phyloP scores from a whole-genome alignment of 2,797 vertebrate genomes.

The Bufotes viridis region DNA sequence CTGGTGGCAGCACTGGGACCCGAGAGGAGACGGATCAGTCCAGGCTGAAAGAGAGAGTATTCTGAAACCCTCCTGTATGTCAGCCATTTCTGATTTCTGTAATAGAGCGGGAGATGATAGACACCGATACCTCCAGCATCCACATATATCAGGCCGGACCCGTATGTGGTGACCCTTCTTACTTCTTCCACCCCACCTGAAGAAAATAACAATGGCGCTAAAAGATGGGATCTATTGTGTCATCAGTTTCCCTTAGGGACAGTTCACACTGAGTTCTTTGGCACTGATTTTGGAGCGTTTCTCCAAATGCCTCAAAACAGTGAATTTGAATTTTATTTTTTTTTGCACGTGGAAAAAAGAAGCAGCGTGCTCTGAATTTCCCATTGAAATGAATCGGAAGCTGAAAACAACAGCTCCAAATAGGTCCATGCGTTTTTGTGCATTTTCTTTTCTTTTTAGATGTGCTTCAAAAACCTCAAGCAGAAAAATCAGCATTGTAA shows the following conservation, averaged over 20 bases:
- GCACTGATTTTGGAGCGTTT: too few species aligned
- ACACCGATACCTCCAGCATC: not conserved
- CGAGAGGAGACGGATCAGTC: not conserved
- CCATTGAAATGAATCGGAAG: too few species aligned
- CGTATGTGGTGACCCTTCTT: not conserved
- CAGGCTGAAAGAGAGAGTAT: not conserved
- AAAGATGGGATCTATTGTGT: not conserved
- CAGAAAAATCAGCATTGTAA: too few species aligned
- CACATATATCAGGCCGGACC: not conserved
- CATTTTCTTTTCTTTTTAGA: too few species aligned
- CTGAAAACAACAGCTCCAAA: too few species aligned
- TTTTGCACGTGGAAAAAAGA: too few species aligned
- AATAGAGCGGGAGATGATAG: not conserved
- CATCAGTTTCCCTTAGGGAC: not conserved
- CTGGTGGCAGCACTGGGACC: conserved; percentile 1
- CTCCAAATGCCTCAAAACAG: too few species aligned
- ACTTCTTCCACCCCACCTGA: not conserved
- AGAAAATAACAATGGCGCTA: not conserved
- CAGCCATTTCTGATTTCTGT: not conserved
- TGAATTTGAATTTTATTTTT: too few species aligned
- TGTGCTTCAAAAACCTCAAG: too few species aligned
- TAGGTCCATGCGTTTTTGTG: too few species aligned
- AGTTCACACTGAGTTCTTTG: too few species aligned
- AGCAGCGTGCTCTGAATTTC: too few species aligned
- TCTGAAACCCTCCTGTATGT: not conserved